Evolutionary conservation across 2,888 invertebrate genomes (phyloP).

Genomic region (Himalopsyche tibetana): DNA sequence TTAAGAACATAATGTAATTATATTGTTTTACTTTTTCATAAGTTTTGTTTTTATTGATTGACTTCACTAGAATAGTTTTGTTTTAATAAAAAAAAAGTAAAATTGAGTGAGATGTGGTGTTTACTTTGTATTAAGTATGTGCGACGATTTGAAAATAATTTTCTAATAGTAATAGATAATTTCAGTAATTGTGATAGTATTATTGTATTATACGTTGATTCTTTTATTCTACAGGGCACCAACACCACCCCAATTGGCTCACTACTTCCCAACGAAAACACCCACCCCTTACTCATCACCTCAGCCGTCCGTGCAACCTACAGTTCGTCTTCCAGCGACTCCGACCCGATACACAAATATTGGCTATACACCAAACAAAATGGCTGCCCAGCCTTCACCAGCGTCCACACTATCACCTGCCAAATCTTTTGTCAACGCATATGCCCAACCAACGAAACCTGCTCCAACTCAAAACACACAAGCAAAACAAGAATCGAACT

Average conservation of each 20-base stretch:
- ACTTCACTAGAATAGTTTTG: too few species aligned
- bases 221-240: conserved; percentile 57
- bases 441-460: conserved; percentile 69
- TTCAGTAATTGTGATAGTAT: neutral
- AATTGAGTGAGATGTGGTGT: neutral
- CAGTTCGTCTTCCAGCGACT: conserved; percentile 71
- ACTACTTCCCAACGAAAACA: conserved; percentile 56
- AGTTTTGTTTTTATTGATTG: too few species aligned
- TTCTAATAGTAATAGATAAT: neutral
- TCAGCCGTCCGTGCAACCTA: conserved; percentile 43
- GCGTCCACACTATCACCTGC: conserved; percentile 69
- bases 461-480: conserved; percentile 69
- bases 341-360: conserved; percentile 73
- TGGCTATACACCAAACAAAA: conserved; percentile 67
- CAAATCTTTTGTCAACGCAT: conserved; percentile 73
- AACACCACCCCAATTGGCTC: conserved; percentile 53
- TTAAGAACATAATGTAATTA: too few species aligned
- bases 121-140: neutral
- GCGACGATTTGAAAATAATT: neutral
- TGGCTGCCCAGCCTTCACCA: conserved; percentile 65
- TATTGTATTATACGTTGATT: neutral
- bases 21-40: too few species aligned
- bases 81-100: too few species aligned
- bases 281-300: conserved; percentile 36
- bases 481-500: conserved; percentile 67